A percentile compares a stretch with the other conserved stretches of the same genome.
Conservation (phyloP, 64 coral and sea anemone species). For the Montipora sp. region DNA sequence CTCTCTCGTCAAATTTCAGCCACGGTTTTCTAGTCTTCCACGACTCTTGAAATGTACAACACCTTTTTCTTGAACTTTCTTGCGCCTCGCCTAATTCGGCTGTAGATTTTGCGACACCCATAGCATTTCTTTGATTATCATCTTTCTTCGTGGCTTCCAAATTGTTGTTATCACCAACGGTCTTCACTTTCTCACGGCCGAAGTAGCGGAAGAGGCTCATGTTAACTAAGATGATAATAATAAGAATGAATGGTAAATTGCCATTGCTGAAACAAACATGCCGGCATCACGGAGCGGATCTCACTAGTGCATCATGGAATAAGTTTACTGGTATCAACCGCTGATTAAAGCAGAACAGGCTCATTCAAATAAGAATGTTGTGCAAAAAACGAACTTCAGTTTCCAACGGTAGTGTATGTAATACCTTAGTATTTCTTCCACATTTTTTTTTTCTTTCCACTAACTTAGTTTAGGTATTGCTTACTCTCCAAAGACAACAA, state of each 20-base stretch:
- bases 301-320: slow-evolving; percentile 27
- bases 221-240: neutral
- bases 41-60: no score
- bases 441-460: neutral
- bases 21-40: no score
- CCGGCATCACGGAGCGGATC: slow-evolving; percentile 20
- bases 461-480: slow-evolving; percentile 11
- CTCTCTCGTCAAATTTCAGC: no score
- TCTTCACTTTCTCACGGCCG: neutral
- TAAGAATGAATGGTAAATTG: neutral
- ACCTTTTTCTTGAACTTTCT: no score
- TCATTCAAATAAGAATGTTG: neutral
- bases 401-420: neutral
- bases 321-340: slow-evolving; percentile 8
- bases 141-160: neutral
- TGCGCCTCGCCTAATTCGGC: no score
- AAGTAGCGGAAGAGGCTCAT: slow-evolving; percentile 16
- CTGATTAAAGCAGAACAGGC: slow-evolving; percentile 16
- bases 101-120: slow-evolving; percentile 12
- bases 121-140: slow-evolving; percentile 14
- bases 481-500: slow-evolving; percentile 8
- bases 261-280: neutral
- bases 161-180: neutral
- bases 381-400: neutral
- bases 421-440: neutral